These are phyloP conservation scores for Porites lutea DNA, from an alignment of 64 coral and sea anemone genomes.

Conservation along the genomic window DNA sequence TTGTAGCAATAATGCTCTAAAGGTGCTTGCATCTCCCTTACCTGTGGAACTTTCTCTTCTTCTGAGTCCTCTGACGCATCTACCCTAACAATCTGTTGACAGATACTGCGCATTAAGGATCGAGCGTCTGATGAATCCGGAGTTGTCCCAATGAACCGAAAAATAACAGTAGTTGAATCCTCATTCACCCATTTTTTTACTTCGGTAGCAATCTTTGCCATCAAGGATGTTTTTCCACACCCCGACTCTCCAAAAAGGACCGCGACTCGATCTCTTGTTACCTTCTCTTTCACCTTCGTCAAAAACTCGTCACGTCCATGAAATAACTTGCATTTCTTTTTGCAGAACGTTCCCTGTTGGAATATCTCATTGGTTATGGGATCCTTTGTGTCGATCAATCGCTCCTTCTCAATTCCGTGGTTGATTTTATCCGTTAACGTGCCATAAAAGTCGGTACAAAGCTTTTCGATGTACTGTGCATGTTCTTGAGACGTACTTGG, in stretches of 20 bases:
- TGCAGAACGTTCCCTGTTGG: conserved; percentile 87
- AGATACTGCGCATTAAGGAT: conserved; percentile 79
- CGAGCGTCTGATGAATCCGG: conserved; percentile 86
- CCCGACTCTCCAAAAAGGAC: conserved; percentile 88
- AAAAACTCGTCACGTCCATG: conserved; percentile 81
- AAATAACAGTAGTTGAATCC: conserved; percentile 60
- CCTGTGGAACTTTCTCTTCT: conserved; percentile 73
- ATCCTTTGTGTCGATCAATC: conserved; percentile 62
- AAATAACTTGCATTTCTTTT: conserved; percentile 88
- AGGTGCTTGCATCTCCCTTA: conserved; percentile 18
- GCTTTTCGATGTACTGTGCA: conserved; percentile 85
- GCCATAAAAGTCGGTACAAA: conserved; percentile 83
- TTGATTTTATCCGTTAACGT: conserved; percentile 69
- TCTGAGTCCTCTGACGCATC: conserved; percentile 15
- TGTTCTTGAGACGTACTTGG: conserved; percentile 73
- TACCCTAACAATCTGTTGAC: conserved; percentile 79
- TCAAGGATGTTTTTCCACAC: conserved; percentile 94
- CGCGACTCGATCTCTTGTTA: conserved; percentile 55
- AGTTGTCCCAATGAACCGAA: conserved; percentile 90
- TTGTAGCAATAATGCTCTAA: not conserved
- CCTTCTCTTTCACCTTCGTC: conserved; percentile 45
- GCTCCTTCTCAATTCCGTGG: conserved; percentile 69
- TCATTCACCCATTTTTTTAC: conserved; percentile 69
- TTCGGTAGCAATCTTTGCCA: conserved; percentile 84
- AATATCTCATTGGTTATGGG: conserved; percentile 80